Conservation (phyloP, 2,888 invertebrate genomes). For the Yponomeuta cagnagella region DNA sequence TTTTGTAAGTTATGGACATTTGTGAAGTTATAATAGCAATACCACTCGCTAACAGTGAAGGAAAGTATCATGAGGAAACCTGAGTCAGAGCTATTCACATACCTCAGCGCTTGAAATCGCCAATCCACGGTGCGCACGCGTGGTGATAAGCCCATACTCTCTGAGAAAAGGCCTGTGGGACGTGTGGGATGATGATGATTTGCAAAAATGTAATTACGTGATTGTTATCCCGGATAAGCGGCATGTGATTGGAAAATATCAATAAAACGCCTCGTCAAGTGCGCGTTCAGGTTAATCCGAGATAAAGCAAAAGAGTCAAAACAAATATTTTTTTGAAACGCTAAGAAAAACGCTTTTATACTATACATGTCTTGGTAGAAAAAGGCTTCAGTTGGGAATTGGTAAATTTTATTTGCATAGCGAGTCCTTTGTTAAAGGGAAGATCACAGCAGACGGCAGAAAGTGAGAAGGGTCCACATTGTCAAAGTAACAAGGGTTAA, state of each 20-base stretch:
- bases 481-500: slow-evolving; percentile 64
- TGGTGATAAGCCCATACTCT: too few species aligned
- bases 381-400: slow-evolving; percentile 37
- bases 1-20: too few species aligned
- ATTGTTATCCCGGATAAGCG: too few species aligned
- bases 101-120: too few species aligned
- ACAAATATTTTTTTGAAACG: neutral
- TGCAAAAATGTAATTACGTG: too few species aligned
- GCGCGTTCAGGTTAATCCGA: neutral
- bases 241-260: neutral
- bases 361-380: neutral
- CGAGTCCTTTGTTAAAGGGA: slow-evolving; percentile 26
- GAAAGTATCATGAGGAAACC: too few species aligned
- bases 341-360: neutral
- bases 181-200: too few species aligned
- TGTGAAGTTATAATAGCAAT: too few species aligned
- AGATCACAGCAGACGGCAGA: slow-evolving; percentile 35
- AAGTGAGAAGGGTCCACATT: slow-evolving; percentile 57
- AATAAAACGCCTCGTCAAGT: neutral
- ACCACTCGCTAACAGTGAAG: too few species aligned
- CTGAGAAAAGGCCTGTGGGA: too few species aligned
- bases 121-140: too few species aligned
- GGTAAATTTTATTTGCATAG: slow-evolving; percentile 49
- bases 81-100: too few species aligned
- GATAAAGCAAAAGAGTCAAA: neutral